Evolutionary conservation across 2,113 vertebrate species (phyloP).

Genomic region (Chaenogobius annularis): DNA sequence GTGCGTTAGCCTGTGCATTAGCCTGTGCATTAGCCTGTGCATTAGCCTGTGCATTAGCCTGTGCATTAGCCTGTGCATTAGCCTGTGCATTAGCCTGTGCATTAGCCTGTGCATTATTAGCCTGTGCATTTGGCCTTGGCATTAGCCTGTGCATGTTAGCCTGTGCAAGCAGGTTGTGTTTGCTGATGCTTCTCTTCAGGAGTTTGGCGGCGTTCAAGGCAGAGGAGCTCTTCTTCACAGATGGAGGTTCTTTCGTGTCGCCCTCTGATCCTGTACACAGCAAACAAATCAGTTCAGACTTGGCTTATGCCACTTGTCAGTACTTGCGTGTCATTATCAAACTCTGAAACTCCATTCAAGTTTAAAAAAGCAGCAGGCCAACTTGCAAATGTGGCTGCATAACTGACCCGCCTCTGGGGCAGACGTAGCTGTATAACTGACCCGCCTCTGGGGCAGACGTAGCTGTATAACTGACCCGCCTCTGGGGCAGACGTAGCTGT

Average conservation of each 20-base stretch:
- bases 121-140: background rate
- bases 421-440: too few species aligned
- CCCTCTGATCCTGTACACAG: background rate
- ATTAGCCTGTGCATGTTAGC: background rate
- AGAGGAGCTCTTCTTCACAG: conserved; percentile 72
- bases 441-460: too few species aligned
- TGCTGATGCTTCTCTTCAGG: conserved; percentile 87
- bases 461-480: conserved; percentile 36
- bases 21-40: background rate
- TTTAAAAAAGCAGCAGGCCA: too few species aligned
- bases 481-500: conserved; percentile 18
- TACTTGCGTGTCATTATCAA: too few species aligned
- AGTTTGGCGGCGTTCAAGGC: conserved; percentile 82
- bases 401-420: too few species aligned
- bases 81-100: background rate
- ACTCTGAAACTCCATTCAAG: too few species aligned
- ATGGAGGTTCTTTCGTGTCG: conserved; percentile 52
- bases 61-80: conserved; percentile 14
- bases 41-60: background rate
- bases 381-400: background rate
- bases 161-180: conserved; percentile 78
- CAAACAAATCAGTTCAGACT: background rate
- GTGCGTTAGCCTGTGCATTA: background rate
- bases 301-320: too few species aligned
- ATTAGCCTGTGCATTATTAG: background rate